Conservation (phyloP, 2,797 vertebrate genomes). For the Acipenser ruthenus region DNA sequence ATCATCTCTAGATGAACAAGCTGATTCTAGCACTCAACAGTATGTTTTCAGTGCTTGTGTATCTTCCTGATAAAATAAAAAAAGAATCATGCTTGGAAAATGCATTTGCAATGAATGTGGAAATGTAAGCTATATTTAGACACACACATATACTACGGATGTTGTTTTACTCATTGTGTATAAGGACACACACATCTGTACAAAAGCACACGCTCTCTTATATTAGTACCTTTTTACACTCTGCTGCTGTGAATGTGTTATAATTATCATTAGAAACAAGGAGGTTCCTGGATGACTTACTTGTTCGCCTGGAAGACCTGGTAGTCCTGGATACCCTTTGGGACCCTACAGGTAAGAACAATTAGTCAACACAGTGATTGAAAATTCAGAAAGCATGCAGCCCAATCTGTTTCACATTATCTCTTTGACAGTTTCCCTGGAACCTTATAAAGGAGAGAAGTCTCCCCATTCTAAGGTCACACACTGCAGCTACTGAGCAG, state of each 20-base stretch:
- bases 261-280: background rate
- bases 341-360: conserved; percentile 51
- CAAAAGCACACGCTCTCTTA: background rate
- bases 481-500: background rate
- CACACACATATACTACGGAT: no score
- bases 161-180: no score
- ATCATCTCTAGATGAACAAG: no score
- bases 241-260: background rate
- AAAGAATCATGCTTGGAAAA: background rate
- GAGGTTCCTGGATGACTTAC: conserved; percentile 37
- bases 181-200: background rate
- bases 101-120: no score
- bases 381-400: conserved; percentile 1
- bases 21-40: no score
- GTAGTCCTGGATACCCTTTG: conserved; percentile 64
- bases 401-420: conserved; percentile 11
- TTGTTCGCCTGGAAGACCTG: conserved; percentile 66
- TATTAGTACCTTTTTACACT: background rate
- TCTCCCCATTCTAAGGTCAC: conserved; percentile 4
- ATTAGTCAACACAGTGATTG: conserved; percentile 17
- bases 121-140: no score
- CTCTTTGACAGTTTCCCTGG: conserved; percentile 1
- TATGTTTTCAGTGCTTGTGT: no score
- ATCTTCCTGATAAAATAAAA: background rate
- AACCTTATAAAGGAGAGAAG: no score